Evolutionary conservation across 2,797 vertebrate genomes (phyloP).

Genomic region (Allobates femoralis): DNA sequence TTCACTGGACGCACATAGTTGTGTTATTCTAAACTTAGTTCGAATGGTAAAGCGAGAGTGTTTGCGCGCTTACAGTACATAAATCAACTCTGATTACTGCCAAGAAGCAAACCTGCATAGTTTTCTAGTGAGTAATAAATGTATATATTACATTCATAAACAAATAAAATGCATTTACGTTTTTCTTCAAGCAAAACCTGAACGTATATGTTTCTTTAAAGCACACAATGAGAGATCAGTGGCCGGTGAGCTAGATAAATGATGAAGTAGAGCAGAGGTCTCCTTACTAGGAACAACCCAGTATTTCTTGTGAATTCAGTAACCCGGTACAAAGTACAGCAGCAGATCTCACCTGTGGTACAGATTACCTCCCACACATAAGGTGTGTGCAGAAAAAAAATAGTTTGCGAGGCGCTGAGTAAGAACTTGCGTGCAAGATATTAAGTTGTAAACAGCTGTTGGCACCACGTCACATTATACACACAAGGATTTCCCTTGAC

Average conservation of each 20-base stretch:
- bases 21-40: not conserved
- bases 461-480: constrained; percentile 67
- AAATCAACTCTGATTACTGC: constrained; percentile 5
- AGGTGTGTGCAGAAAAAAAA: constrained; percentile 62
- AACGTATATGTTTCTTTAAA: not conserved
- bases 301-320: constrained; percentile 31
- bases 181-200: not conserved
- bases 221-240: not conserved
- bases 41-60: not conserved
- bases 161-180: constrained; percentile 18
- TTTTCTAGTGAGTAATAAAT: constrained; percentile 30
- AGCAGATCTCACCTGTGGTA: constrained; percentile 66
- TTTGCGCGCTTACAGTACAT: not conserved
- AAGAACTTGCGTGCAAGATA: constrained; percentile 24
- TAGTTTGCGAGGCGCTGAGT: constrained; percentile 72
- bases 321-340: constrained; percentile 31
- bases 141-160: constrained; percentile 32
- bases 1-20: constrained; percentile 7
- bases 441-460: constrained; percentile 70
- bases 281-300: not conserved
- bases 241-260: not conserved
- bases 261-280: constrained; percentile 11
- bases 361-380: constrained; percentile 48
- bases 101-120: constrained; percentile 19
- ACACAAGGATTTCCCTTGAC: constrained; percentile 77